Evolutionary conservation across 2,113 vertebrate genomes (phyloP), one percentile per base, ranked within the genome.

Genomic region (Microcebus murinus): DNA sequence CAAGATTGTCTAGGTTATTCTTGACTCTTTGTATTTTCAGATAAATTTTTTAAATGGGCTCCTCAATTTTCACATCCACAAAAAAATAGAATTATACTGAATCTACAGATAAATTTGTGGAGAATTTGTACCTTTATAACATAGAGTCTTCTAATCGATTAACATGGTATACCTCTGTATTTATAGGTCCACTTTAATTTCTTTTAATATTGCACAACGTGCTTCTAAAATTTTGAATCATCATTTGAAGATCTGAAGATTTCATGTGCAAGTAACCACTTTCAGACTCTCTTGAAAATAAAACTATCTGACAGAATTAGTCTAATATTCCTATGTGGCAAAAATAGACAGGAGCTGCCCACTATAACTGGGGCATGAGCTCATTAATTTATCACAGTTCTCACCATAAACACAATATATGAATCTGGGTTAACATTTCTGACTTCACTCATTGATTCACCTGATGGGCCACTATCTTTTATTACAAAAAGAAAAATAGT

Each of bases 171-270:
- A 67, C 27, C 18, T 61, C 10, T 71, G 11, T n/a, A 39, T 74
- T 65, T 87, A 52, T 85, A n/a, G 34, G 39, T 11, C 48, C 48
- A 13, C 0, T 70, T 83, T 68, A 67, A 67, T 88, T 95, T 88
- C 17, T 81, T 90, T 29, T 85, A 85, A 73, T 90, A 59, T 48
- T 50, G 4, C 8, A 81, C 13, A 52, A 45, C 7, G 36, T 42
- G 57, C 31, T 57, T 73, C 57, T 42, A 80, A 84, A 48, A 39
- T 34, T 82, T 96, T 70, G 34, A 91, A 42, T 61, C 4, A 52
- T 68, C 94, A 34, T 71, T 92, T 87, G 20, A 83, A 84, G 84
- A 94, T 71, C 10, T 31, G 29, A 95, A 93, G 10, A 76, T 45
- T 45, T 81, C 52, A 68, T 61, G 17, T 68, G 36, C n/a, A 36